Evolutionary conservation across 2,797 vertebrate species (phyloP).

Genomic region (Fundulus diaphanus): DNA sequence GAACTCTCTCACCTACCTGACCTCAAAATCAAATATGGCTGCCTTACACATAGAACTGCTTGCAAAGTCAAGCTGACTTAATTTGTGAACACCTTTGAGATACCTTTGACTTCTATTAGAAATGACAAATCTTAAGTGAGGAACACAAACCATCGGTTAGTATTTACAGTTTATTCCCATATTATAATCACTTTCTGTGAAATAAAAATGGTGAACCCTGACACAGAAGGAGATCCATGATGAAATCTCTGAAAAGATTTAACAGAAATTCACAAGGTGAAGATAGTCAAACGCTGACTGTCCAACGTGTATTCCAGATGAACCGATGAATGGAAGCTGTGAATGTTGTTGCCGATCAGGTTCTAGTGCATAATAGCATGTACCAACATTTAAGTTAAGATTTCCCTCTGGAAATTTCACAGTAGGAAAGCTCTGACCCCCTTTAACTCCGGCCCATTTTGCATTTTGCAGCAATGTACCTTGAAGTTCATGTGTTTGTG

Average conservation of each 20-base stretch:
- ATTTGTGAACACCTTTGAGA: no score
- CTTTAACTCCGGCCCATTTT: neutral
- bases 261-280: neutral
- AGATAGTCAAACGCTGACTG: neutral
- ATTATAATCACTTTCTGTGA: neutral
- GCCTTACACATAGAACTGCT: no score
- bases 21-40: no score
- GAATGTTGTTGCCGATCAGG: neutral
- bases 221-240: neutral
- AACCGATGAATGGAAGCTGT: neutral
- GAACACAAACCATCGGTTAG: neutral
- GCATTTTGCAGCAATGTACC: neutral
- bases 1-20: no score
- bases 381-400: neutral
- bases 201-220: neutral
- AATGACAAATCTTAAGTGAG: neutral
- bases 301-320: neutral
- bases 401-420: neutral
- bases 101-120: neutral
- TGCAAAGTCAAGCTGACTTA: no score
- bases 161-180: neutral
- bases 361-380: neutral
- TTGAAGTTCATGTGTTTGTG: constrained; percentile 8
- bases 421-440: neutral
- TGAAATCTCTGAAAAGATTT: neutral